Percentiles rank a stretch among this genome's conserved stretches.
These are phyloP conservation scores for Heterotilapia buettikoferi DNA, from an alignment of 2,113 vertebrate species.

Conservation along the genomic window DNA sequence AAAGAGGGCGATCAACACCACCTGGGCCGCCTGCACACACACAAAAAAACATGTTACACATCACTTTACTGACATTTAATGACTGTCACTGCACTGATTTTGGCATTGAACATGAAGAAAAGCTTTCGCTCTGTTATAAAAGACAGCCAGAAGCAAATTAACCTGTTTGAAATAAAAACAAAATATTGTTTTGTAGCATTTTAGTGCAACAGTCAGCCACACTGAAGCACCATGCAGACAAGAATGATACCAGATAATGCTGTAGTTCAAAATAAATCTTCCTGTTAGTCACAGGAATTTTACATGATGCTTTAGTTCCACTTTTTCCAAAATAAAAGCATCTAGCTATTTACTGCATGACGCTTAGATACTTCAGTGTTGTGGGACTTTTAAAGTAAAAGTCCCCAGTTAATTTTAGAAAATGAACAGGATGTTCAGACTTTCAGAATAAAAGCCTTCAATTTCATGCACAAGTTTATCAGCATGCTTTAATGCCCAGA, in stretches of 20 bases:
- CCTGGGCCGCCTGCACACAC: slow-evolving; percentile 82
- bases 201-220: background rate
- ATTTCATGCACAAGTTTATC: background rate
- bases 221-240: background rate
- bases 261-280: background rate
- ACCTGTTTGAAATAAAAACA: background rate
- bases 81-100: background rate
- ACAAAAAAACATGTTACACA: background rate
- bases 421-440: background rate
- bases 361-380: background rate
- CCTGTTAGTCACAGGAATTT: background rate
- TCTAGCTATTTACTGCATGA: background rate
- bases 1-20: slow-evolving; percentile 90
- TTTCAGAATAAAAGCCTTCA: background rate
- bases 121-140: background rate
- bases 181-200: background rate
- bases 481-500: background rate
- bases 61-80: background rate
- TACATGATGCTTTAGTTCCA: background rate
- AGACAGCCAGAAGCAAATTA: background rate
- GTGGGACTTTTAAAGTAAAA: background rate
- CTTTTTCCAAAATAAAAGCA: background rate
- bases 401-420: background rate
- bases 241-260: background rate
- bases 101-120: background rate